Conservation (phyloP, 2,113 vertebrate species). For the Saimiri boliviensis region DNA sequence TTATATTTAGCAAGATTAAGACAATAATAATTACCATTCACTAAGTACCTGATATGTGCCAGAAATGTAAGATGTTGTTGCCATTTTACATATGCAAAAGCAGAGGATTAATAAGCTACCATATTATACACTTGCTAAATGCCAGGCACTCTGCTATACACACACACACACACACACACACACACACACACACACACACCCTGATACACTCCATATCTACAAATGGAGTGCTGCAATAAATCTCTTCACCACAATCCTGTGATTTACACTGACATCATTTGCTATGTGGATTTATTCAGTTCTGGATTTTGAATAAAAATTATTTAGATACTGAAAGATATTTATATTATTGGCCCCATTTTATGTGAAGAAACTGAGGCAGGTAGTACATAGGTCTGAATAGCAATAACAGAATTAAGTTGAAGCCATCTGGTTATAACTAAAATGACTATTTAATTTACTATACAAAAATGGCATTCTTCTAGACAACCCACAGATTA, state of each 20-base stretch:
- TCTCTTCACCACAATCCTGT: neutral
- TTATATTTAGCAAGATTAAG: neutral
- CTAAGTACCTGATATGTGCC: neutral
- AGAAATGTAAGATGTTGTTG: neutral
- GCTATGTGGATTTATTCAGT: neutral
- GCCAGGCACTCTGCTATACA: neutral
- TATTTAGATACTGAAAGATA: neutral
- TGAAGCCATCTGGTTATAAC: neutral
- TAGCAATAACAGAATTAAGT: neutral
- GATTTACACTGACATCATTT: neutral
- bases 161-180: neutral
- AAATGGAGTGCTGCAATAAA: no score
- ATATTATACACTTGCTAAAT: neutral
- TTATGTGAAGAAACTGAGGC: neutral
- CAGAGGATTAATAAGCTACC: neutral
- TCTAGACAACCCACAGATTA: neutral
- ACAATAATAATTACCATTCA: neutral
- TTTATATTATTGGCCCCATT: neutral
- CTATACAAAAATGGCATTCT: neutral
- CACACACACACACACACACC: no score
- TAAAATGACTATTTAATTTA: neutral
- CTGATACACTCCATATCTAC: neutral
- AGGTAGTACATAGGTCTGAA: neutral
- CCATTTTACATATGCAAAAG: constrained; percentile 37
- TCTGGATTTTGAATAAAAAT: constrained; percentile 1